Percentiles rank a stretch among this genome's conserved stretches.
Conservation (phyloP, 2,888 invertebrate genomes). For the Pimpla rufipes region DNA sequence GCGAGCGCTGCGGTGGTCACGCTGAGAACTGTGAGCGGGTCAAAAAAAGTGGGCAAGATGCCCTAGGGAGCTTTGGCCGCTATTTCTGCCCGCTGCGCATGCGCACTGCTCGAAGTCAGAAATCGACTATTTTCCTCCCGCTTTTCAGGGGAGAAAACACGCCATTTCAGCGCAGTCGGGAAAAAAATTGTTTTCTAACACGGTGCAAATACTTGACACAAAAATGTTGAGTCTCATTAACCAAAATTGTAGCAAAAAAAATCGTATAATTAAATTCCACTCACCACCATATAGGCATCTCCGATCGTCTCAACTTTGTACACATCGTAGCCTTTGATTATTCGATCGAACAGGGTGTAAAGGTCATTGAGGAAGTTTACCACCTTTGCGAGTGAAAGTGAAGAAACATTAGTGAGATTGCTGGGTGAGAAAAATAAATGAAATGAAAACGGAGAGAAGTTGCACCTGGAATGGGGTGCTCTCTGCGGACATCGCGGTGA, state of each 20-base stretch:
- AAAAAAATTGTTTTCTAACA: too few species aligned
- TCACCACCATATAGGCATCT: conserved; percentile 92
- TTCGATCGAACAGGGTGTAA: conserved; percentile 98
- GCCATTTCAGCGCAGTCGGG: too few species aligned
- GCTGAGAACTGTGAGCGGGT: too few species aligned
- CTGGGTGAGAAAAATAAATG: conserved; percentile 1
- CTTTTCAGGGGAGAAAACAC: too few species aligned
- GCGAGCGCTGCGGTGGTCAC: too few species aligned
- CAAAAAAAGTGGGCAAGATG: too few species aligned
- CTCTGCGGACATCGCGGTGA: conserved; percentile 97
- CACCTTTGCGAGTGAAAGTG: conserved; percentile 86
- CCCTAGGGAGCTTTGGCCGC: too few species aligned
- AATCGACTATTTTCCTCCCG: too few species aligned
- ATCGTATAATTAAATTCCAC: conserved; percentile 76
- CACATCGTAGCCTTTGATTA: conserved; percentile 98
- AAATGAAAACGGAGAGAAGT: not conserved
- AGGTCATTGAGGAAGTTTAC: conserved; percentile 99
- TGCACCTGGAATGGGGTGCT: conserved; percentile 94
- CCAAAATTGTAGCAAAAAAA: not conserved
- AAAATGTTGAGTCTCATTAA: too few species aligned
- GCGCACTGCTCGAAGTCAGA: too few species aligned
- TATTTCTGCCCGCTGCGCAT: too few species aligned
- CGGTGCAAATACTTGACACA: too few species aligned
- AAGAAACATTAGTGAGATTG: conserved; percentile 5
- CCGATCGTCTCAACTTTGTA: conserved; percentile 99